A percentile compares a stretch with the other conserved stretches of the same genome.
Conservation (phyloP, 2,797 vertebrate genomes). For the Malacoctenus gilli region DNA sequence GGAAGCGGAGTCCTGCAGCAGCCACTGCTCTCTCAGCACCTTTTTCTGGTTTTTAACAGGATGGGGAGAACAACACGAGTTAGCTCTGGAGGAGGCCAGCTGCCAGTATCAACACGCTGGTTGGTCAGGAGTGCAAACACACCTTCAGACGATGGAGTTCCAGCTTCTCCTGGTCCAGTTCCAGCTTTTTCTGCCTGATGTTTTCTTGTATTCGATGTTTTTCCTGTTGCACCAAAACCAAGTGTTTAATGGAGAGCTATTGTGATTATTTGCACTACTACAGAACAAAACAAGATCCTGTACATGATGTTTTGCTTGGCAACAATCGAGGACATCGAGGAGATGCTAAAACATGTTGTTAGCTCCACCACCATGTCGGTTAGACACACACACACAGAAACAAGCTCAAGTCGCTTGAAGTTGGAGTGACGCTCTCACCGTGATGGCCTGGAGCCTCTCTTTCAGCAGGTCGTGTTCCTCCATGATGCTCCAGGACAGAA, state of each 20-base stretch:
- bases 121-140: slow-evolving; percentile 1
- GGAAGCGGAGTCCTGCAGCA: slow-evolving; percentile 82
- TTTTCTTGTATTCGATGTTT: slow-evolving; percentile 89
- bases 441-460: slow-evolving; percentile 92
- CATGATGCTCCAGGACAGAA: slow-evolving; percentile 80
- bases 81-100: too few relatives aligned
- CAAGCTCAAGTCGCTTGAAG: not conserved
- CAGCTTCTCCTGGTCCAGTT: slow-evolving; percentile 88
- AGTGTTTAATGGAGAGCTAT: too few relatives aligned
- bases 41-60: slow-evolving; percentile 81
- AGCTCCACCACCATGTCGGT: too few relatives aligned
- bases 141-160: slow-evolving; percentile 90
- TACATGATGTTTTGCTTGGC: too few relatives aligned
- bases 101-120: too few relatives aligned
- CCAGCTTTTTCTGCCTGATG: slow-evolving; percentile 85
- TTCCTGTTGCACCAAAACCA: slow-evolving; percentile 75
- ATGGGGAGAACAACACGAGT: too few relatives aligned
- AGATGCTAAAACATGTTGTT: too few relatives aligned
- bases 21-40: slow-evolving; percentile 87
- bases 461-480: slow-evolving; percentile 90
- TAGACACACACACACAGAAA: too few relatives aligned
- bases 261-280: too few relatives aligned
- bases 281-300: too few relatives aligned
- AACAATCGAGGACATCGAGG: too few relatives aligned
- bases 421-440: slow-evolving; percentile 72